A percentile compares a stretch with the other conserved stretches of the same genome.
These are phyloP conservation scores for Drosophila leontia DNA, from an alignment of 1,140 invertebrate species.

Conservation along the genomic window DNA sequence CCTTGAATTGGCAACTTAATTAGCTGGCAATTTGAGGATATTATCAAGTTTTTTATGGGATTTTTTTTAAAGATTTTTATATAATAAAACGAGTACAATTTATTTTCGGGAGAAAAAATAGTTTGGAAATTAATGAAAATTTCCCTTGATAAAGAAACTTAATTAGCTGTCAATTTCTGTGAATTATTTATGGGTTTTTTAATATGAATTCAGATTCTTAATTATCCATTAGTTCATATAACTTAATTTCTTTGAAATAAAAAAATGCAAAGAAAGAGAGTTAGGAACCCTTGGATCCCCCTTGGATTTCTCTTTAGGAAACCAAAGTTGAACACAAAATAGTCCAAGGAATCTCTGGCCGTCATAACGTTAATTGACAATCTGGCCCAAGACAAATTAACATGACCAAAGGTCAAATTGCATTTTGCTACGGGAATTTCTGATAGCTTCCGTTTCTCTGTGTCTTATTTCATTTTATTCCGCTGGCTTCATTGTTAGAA, in stretches of 20 bases:
- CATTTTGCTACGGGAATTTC: conserved; percentile 65
- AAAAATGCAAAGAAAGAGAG: no score
- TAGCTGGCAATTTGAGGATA: neutral
- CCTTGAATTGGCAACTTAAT: neutral
- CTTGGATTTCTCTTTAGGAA: neutral
- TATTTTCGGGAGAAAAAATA: no score
- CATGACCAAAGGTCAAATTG: conserved; percentile 43
- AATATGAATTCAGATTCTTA: no score
- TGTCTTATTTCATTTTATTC: conserved; percentile 4
- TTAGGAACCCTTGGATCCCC: no score
- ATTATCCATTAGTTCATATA: neutral
- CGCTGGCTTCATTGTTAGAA: conserved; percentile 22
- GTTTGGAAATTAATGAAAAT: neutral
- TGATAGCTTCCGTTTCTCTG: conserved; percentile 73
- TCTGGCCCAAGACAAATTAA: conserved; percentile 56
- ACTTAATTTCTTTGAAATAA: no score
- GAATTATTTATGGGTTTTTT: neutral
- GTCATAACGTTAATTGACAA: conserved; percentile 46
- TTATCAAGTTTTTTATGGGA: neutral
- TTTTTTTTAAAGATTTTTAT: neutral
- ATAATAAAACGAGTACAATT: neutral
- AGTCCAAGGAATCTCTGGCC: conserved; percentile 10
- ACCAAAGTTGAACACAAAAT: neutral
- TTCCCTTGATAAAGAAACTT: neutral
- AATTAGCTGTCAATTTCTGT: neutral